Evolutionary conservation across 2,113 vertebrate genomes (phyloP).

Genomic region (Ploceus nigricollis): DNA sequence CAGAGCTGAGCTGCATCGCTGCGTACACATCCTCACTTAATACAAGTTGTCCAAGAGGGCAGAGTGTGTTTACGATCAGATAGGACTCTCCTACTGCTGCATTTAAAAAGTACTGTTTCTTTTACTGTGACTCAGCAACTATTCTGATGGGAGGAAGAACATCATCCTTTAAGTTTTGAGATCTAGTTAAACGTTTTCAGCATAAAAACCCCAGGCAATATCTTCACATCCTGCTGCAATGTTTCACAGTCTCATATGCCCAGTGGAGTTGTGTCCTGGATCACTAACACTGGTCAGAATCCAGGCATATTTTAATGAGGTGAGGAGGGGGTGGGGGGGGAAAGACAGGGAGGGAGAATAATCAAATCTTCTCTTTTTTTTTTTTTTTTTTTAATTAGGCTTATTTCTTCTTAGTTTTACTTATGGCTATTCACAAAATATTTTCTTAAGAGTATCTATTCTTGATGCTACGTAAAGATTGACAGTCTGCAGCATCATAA

Average conservation of each 20-base stretch:
- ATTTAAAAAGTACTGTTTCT: neutral
- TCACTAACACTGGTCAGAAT: neutral
- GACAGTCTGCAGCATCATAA: neutral
- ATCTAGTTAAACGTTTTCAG: neutral
- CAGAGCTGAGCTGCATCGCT: neutral
- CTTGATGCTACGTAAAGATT: neutral
- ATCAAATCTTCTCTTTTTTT: neutral
- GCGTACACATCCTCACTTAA: accelerated
- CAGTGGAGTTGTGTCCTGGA: neutral
- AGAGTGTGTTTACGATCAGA: neutral
- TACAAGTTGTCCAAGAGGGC: neutral
- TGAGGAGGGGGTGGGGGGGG: accelerated
- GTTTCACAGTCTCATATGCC: neutral
- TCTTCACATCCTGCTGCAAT: neutral
- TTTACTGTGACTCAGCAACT: neutral
- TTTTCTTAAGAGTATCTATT: neutral
- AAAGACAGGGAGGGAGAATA: neutral
- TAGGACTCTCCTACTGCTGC: neutral
- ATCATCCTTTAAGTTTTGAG: neutral
- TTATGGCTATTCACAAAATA: neutral
- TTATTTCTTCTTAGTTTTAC: neutral
- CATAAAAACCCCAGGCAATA: neutral
- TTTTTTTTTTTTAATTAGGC: neutral
- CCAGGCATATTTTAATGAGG: neutral
- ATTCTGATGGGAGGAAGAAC: neutral